These are phyloP conservation scores for Leptosomus discolor DNA, from an alignment of 2,113 vertebrate genomes.

Conservation along the genomic window DNA sequence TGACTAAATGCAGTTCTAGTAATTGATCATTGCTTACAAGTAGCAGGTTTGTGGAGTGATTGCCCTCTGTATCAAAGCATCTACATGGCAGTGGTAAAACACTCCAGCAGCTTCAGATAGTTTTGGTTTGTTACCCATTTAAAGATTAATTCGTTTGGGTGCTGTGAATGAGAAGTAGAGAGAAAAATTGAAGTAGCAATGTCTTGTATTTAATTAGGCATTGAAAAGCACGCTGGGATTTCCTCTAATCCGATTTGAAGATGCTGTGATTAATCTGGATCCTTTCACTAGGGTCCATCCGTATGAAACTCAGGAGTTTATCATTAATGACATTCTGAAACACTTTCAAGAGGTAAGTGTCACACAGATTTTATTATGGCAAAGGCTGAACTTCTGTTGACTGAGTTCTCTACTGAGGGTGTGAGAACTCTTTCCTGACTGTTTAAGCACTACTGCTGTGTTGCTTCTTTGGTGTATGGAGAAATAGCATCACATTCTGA, in stretches of 20 bases:
- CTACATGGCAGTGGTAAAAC: background rate
- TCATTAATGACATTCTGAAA: constrained; percentile 93
- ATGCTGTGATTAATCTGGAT: constrained; percentile 93
- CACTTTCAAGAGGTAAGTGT: constrained; percentile 92
- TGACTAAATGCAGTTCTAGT: background rate
- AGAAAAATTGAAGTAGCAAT: background rate
- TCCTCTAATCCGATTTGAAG: constrained; percentile 92
- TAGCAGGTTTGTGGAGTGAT: background rate
- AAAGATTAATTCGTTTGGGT: background rate
- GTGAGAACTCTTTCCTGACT: background rate
- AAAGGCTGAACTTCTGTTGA: background rate
- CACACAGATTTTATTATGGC: too few species aligned
- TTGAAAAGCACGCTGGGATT: constrained; percentile 92
- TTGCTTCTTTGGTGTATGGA: background rate
- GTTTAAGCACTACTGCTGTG: background rate
- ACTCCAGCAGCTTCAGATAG: background rate
- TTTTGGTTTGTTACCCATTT: background rate
- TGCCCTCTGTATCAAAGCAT: background rate
- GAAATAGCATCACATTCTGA: background rate
- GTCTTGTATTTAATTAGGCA: constrained; percentile 72
- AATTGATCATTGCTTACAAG: background rate
- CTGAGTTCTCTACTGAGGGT: background rate
- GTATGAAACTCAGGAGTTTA: constrained; percentile 95
- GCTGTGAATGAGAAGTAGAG: background rate
- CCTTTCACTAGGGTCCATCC: constrained; percentile 95